phyloP scores from a whole-genome alignment of 2,888 invertebrate genomes.

The Limenitis camilla region DNA sequence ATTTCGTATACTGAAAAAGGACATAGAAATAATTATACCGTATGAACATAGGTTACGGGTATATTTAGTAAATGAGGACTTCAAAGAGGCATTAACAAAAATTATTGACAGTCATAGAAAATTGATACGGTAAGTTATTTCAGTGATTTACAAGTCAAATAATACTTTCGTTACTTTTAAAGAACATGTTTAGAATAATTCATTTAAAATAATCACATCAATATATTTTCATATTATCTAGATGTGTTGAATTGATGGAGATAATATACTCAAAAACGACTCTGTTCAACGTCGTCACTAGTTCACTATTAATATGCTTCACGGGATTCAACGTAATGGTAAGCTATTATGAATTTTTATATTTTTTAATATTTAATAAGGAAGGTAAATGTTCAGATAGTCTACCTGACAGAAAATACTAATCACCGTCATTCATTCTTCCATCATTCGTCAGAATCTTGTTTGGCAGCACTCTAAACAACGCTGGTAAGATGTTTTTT shows the following conservation, averaged over 20 bases:
- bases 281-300: constrained; percentile 40
- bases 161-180: neutral
- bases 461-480: too few relatives aligned
- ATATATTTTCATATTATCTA: constrained; percentile 29
- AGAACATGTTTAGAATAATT: too few relatives aligned
- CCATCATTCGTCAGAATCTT: too few relatives aligned
- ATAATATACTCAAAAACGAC: constrained; percentile 39
- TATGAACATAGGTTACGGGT: neutral
- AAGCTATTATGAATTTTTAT: neutral
- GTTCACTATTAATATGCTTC: constrained; percentile 47
- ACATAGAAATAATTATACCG: constrained; percentile 30
- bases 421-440: too few relatives aligned
- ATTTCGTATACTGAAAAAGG: constrained; percentile 34
- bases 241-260: constrained; percentile 42
- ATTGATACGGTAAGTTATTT: constrained; percentile 35
- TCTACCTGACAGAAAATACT: too few relatives aligned
- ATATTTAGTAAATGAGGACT: constrained; percentile 9
- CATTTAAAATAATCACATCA: too few relatives aligned
- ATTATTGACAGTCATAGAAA: constrained; percentile 36
- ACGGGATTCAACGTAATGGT: constrained; percentile 49
- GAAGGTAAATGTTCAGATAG: too few relatives aligned
- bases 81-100: constrained; percentile 24
- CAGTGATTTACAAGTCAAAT: neutral
- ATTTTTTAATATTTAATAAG: too few relatives aligned
- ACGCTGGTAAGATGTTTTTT: neutral